Percentiles rank a stretch among this genome's conserved stretches.
Evolutionary conservation across 2,888 invertebrate genomes (phyloP).

Genomic region (Leptothorax acervorum): DNA sequence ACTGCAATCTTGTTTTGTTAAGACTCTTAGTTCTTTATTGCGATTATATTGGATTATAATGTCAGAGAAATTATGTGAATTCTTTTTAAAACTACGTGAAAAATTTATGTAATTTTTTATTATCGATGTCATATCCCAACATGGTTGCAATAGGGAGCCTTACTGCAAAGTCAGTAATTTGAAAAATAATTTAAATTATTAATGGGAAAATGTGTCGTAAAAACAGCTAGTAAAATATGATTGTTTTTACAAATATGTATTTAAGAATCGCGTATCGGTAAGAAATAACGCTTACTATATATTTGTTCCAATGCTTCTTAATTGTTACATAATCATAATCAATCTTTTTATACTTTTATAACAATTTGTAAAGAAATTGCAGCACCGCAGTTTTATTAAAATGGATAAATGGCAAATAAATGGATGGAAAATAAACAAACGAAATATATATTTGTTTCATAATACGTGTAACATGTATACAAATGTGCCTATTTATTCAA

Average conservation of each 20-base stretch:
- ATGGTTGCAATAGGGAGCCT: not conserved
- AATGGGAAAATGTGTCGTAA: conserved; percentile 5
- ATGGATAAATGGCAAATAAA: conserved; percentile 45
- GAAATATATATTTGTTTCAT: not conserved
- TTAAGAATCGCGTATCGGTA: not conserved
- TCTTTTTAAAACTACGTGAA: not conserved
- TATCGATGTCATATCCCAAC: not conserved
- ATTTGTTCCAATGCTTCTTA: conserved; percentile 22
- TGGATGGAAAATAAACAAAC: conserved; percentile 12
- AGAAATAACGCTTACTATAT: conserved; percentile 23
- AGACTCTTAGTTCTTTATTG: not conserved
- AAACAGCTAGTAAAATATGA: not conserved
- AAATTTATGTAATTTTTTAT: not conserved
- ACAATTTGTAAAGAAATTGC: conserved; percentile 35
- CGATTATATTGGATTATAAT: not conserved
- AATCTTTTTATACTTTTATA: conserved; percentile 49
- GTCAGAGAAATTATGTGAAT: not conserved
- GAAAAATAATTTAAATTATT: conserved; percentile 13
- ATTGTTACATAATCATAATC: conserved; percentile 29
- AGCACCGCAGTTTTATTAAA: conserved; percentile 26
- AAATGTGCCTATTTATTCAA: not conserved
- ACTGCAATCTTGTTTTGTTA: conserved; percentile 9
- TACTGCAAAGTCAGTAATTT: not conserved
- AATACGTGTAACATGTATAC: not conserved
- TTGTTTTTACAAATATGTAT: not conserved